These are phyloP conservation scores for Acronicta psi DNA, from an alignment of 2,888 invertebrate genomes.

Conservation along the genomic window DNA sequence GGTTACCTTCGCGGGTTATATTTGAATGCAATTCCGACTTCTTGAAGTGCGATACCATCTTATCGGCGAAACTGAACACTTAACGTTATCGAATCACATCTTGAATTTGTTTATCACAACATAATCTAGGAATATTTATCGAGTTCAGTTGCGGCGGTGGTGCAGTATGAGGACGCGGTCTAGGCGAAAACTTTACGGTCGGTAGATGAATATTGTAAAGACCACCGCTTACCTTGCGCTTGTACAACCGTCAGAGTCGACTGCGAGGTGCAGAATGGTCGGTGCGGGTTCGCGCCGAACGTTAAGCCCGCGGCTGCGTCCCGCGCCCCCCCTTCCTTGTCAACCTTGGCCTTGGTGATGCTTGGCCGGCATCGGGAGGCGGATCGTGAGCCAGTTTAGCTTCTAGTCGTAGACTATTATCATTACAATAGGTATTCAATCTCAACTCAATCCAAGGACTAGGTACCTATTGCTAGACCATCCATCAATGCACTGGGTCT, in stretches of 20 bases:
- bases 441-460: conserved; percentile 53
- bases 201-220: conserved; percentile 72
- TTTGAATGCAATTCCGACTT: conserved; percentile 75
- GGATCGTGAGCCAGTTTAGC: conserved; percentile 66
- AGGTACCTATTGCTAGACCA: conserved; percentile 21
- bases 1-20: conserved; percentile 77
- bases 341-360: conserved; percentile 87
- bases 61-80: conserved; percentile 76
- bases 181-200: conserved; percentile 60
- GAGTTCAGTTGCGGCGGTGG: conserved; percentile 64
- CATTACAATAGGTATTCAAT: conserved; percentile 44
- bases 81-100: conserved; percentile 82
- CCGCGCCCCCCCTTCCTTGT: conserved; percentile 84
- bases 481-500: no score
- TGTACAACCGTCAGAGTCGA: conserved; percentile 88
- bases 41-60: conserved; percentile 70
- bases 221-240: conserved; percentile 88
- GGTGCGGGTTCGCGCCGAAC: conserved; percentile 84
- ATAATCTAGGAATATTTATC: conserved; percentile 66
- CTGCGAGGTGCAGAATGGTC: conserved; percentile 89
- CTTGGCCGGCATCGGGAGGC: conserved; percentile 71
- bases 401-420: conserved; percentile 59
- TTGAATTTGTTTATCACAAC: conserved; percentile 75
- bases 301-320: conserved; percentile 82
- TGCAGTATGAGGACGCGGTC: conserved; percentile 59